Conservation (phyloP, 2,888 invertebrate species). For the Pseudococcus longispinus region DNA sequence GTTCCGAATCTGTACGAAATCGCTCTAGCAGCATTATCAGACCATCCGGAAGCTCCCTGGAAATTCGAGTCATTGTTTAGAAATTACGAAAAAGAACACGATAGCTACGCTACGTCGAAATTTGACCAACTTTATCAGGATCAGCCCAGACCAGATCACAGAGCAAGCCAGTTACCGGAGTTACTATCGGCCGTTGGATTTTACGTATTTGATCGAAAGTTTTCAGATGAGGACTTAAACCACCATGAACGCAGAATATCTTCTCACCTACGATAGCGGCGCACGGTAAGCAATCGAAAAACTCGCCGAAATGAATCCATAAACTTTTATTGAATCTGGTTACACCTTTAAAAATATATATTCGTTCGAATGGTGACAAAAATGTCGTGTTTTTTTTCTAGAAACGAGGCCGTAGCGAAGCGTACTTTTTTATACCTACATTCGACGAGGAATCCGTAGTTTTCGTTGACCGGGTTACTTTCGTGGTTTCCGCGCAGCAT, state of each 20-base stretch:
- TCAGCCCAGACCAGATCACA: conserved; percentile 55
- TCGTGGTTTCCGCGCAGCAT: conserved; percentile 54
- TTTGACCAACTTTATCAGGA: conserved; percentile 51
- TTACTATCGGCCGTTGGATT: conserved; percentile 32
- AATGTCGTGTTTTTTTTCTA: neutral
- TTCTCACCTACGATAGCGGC: conserved; percentile 51
- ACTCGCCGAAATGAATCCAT: conserved; percentile 39
- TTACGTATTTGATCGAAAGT: conserved; percentile 46
- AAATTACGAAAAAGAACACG: neutral
- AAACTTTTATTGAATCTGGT: conserved; percentile 38
- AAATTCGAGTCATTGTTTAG: neutral
- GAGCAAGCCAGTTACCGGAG: conserved; percentile 33
- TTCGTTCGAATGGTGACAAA: neutral
- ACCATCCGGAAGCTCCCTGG: conserved; percentile 29
- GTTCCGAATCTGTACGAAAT: conserved; percentile 52
- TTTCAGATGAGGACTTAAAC: conserved; percentile 51
- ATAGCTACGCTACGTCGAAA: neutral
- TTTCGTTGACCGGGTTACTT: conserved; percentile 53
- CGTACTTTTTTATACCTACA: conserved; percentile 18
- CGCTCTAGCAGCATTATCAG: conserved; percentile 38
- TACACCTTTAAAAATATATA: neutral
- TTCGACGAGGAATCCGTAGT: conserved; percentile 53
- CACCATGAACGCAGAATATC: conserved; percentile 54
- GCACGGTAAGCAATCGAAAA: conserved; percentile 47
- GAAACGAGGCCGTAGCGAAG: neutral